Base-by-base conservation (phyloP, 2,888 invertebrate species). In the Ochlodes sylvanus region DNA sequence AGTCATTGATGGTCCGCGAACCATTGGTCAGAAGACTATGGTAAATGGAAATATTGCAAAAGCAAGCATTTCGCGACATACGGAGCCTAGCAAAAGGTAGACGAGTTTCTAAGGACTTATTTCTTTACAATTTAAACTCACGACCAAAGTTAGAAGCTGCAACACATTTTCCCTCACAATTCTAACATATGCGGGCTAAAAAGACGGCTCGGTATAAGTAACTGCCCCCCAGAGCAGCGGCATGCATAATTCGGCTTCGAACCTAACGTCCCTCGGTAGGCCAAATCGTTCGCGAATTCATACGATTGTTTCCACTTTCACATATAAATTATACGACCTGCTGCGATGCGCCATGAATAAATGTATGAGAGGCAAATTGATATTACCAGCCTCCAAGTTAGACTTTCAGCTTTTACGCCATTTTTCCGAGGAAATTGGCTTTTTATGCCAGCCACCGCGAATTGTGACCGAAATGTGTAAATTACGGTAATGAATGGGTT, bases 311-410 rank as follows among this genome's bases (percentile, higher is more conserved):
- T 83, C 86, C 81, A 79, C 80, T 80, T 86, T 86, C 87, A 90
- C 88, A 92, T 91, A 92, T 93, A 92, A 92, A 92, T 92, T 92
- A 92, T 92, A 92, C 91, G 93, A 92, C 91, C 88, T 84, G 82
- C 82, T 83, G 80, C 82, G 85, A 84, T 81, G 85, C 78, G 81
- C 75, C 79, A 92, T 93, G 93, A 92, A 93, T 93, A 89, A 78
- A 90, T 92, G 88, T 83, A 93, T 93, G 93, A 92, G 87, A 83
- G 74, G 81, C 87, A 92, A 93, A 92, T 93, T 93, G 92, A 93
- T 92, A 93, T 90, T 90, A 89, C 86, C 71, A 77, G 38, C 38
- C 87, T 89, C 69, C 70, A 55, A 61, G 61, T 61, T 55, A 71
- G 77, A 83, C 82, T 87, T 90, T 84, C 86, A 61, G 88, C 83